phyloP scores from a whole-genome alignment of 2,888 invertebrate genomes.

The Sphaerophoria taeniata region DNA sequence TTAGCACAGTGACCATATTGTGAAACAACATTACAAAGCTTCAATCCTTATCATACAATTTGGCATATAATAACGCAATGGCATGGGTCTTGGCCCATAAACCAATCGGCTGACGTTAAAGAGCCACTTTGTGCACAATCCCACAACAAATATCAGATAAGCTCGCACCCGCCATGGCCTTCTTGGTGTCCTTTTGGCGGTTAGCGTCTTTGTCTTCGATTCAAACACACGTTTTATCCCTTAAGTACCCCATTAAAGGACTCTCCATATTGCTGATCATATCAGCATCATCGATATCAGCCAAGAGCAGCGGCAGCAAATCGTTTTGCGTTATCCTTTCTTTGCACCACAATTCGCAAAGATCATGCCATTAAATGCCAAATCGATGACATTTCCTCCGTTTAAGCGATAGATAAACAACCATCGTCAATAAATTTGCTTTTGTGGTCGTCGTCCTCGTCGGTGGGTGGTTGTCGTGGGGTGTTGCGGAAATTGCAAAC shows the following conservation, averaged over 20 bases:
- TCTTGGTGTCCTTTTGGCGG: not conserved
- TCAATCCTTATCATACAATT: constrained; percentile 29
- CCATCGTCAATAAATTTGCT: constrained; percentile 35
- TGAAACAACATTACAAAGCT: not conserved
- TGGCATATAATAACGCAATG: constrained; percentile 14
- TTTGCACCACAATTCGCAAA: constrained; percentile 55
- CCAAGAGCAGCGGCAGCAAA: constrained; percentile 46
- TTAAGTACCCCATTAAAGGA: constrained; percentile 57
- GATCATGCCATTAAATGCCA: constrained; percentile 70
- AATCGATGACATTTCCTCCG: constrained; percentile 58
- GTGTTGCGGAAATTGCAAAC: constrained; percentile 61
- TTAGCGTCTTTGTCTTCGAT: constrained; percentile 30
- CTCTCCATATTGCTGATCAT: constrained; percentile 59
- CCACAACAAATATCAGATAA: constrained; percentile 70
- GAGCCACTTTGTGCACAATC: constrained; percentile 63
- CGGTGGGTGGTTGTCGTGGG: not conserved
- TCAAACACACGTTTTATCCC: constrained; percentile 62
- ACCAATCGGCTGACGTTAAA: constrained; percentile 52
- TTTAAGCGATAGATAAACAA: constrained; percentile 30
- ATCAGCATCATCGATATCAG: constrained; percentile 17
- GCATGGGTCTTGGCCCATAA: constrained; percentile 30
- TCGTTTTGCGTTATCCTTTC: constrained; percentile 52
- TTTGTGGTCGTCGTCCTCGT: not conserved
- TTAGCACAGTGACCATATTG: constrained; percentile 14
- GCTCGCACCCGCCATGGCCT: not conserved